Percentiles rank a stretch among this genome's conserved stretches.
Evolutionary conservation across 1,140 invertebrate species (phyloP).

Genomic region (Drosophila kohkoa): DNA sequence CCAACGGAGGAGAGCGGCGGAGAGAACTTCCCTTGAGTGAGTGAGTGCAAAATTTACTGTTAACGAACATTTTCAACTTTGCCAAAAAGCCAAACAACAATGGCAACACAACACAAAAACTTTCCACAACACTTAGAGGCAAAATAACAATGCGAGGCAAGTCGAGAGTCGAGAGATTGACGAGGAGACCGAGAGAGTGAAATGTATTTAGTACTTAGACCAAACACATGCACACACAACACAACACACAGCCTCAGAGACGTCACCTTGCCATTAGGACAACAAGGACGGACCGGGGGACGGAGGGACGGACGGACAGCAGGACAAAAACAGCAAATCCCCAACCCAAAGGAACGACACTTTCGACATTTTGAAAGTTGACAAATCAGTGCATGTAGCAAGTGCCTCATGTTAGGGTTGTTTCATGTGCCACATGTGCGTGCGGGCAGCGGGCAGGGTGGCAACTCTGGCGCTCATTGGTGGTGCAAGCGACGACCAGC

Average conservation of each 20-base stretch:
- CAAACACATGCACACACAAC: neutral
- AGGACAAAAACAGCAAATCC: conserved; percentile 33
- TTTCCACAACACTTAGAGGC: conserved; percentile 77
- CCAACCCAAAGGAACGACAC: conserved; percentile 58
- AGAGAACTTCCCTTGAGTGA: neutral
- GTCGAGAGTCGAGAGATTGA: neutral
- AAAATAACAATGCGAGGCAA: conserved; percentile 62
- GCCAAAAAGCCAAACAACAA: conserved; percentile 83
- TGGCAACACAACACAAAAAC: conserved; percentile 81
- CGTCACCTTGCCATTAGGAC: conserved; percentile 72
- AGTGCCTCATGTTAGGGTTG: conserved; percentile 47
- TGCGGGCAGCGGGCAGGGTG: conserved; percentile 11
- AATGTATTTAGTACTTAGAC: conserved; percentile 77
- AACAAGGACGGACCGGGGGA: conserved; percentile 18
- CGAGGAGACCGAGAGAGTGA: conserved; percentile 56
- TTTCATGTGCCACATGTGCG: conserved; percentile 16
- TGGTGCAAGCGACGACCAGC: conserved; percentile 29
- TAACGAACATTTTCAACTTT: conserved; percentile 81
- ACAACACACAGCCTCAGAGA: conserved; percentile 23
- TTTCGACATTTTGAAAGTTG: conserved; percentile 83
- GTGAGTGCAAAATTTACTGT: conserved; percentile 78
- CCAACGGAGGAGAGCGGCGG: no score
- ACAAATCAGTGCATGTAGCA: conserved; percentile 78
- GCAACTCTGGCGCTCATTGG: conserved; percentile 22
- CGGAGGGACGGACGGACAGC: conserved; percentile 12